phyloP scores from a whole-genome alignment of 2,113 vertebrate species.

The Anarrhichthys ocellatus region DNA sequence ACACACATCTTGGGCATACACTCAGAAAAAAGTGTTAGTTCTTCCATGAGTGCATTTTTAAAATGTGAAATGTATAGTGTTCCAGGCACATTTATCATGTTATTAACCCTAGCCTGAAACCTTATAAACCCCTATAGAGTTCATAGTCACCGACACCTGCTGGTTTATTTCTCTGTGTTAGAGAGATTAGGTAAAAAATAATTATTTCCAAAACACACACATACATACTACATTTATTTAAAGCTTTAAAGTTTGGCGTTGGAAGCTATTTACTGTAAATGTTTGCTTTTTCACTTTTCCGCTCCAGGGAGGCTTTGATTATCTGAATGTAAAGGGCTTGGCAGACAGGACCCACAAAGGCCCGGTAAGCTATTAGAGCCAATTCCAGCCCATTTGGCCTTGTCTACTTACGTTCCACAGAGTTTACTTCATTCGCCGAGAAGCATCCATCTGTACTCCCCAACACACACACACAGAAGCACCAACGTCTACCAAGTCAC shows the following conservation, averaged over 20 bases:
- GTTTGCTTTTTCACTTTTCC: conserved; percentile 28
- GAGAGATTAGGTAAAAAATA: not conserved
- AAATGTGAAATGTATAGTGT: conserved; percentile 58
- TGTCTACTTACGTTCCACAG: conserved; percentile 69
- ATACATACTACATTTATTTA: not conserved
- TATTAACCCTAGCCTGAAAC: conserved; percentile 54
- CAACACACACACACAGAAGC: conserved; percentile 24
- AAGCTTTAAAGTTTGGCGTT: conserved; percentile 25
- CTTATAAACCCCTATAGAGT: conserved; percentile 39
- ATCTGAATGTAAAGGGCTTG: conserved; percentile 57
- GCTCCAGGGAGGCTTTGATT: conserved; percentile 45
- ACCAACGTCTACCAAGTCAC: conserved; percentile 65
- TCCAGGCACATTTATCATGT: conserved; percentile 52
- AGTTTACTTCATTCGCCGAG: conserved; percentile 75
- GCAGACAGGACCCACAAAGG: conserved; percentile 53
- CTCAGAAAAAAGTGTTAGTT: conserved; percentile 33
- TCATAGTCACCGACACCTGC: conserved; percentile 35
- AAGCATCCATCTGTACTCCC: conserved; percentile 52
- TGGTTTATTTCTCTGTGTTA: conserved; percentile 6
- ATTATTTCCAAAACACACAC: not conserved
- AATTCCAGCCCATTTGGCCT: conserved; percentile 78
- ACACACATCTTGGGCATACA: conserved; percentile 30
- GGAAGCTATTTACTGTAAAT: conserved; percentile 10
- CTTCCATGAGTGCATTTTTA: conserved; percentile 51
- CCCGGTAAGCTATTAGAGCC: conserved; percentile 68